Conservation (phyloP, 1,140 invertebrate genomes). For the Nasonia vitripennis region DNA sequence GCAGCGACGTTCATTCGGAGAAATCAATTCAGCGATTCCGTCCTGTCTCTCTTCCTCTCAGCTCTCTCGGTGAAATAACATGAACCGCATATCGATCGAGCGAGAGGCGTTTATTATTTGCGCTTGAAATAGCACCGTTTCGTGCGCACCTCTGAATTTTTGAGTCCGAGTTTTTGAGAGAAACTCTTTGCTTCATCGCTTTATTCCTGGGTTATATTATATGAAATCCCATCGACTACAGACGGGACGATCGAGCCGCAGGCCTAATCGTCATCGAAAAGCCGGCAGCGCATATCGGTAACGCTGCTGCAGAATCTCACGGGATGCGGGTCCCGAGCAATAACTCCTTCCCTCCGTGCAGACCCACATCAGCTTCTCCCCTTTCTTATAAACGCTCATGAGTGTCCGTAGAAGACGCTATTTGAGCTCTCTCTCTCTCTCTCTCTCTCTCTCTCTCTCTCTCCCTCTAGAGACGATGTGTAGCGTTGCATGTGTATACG, state of each 20-base stretch:
- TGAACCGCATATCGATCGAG: background rate
- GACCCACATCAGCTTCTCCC: constrained; percentile 22
- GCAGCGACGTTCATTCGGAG: background rate
- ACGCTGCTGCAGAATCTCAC: background rate
- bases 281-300: too few relatives aligned
- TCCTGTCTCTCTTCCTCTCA: background rate
- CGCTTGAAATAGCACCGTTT: background rate
- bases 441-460: background rate
- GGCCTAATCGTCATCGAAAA: background rate
- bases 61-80: background rate
- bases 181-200: too few relatives aligned
- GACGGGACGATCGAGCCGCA: background rate
- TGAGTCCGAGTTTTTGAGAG: background rate
- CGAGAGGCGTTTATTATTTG: background rate
- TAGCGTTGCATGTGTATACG: too few relatives aligned
- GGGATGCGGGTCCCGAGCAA: background rate
- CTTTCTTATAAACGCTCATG: background rate
- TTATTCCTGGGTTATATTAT: too few relatives aligned
- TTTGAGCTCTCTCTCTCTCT: constrained; percentile 20
- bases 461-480: too few relatives aligned
- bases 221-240: too few relatives aligned
- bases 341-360: constrained; percentile 5
- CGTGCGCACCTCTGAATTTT: background rate
- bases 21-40: background rate
- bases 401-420: constrained; percentile 41